Conservation (phyloP, 2,797 vertebrate genomes). For the Arremon aurantiirostris region DNA sequence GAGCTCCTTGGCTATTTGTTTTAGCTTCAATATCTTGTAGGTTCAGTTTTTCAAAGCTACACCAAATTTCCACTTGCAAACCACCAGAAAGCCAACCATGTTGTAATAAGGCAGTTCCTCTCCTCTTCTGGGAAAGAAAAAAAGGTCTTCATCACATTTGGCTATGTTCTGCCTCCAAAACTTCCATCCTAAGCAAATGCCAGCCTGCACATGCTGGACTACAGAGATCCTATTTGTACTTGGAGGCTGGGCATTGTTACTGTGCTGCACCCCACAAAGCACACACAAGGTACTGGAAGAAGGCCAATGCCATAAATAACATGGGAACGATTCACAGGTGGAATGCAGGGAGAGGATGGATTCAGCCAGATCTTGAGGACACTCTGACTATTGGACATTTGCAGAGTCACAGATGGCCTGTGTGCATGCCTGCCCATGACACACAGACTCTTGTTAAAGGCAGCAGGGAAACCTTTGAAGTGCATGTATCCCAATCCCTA, state of each 20-base stretch:
- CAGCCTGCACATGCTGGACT: neutral
- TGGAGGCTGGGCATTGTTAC: neutral
- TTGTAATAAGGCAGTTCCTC: neutral
- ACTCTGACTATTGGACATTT: neutral
- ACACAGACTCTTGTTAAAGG: neutral
- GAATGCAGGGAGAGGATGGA: slow-evolving; percentile 26
- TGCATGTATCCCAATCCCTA: neutral
- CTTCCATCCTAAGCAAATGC: neutral
- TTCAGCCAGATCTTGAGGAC: neutral
- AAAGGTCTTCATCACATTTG: neutral
- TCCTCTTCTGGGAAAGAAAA: neutral
- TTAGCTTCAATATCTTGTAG: neutral
- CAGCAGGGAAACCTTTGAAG: neutral
- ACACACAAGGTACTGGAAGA: neutral
- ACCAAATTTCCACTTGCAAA: neutral
- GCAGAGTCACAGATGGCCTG: neutral
- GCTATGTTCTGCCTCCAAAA: neutral
- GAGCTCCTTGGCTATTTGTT: neutral
- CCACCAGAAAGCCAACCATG: neutral
- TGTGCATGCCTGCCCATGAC: neutral
- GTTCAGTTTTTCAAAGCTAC: neutral
- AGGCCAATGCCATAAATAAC: slow-evolving; percentile 5
- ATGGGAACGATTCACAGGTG: slow-evolving; percentile 3
- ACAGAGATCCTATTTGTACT: slow-evolving; percentile 26
- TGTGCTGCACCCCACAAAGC: slow-evolving; percentile 13